Evolutionary conservation across 2,113 vertebrate genomes (phyloP), one percentile per base, ranked within the genome.

Genomic region (Benitochromis conjunctus): DNA sequence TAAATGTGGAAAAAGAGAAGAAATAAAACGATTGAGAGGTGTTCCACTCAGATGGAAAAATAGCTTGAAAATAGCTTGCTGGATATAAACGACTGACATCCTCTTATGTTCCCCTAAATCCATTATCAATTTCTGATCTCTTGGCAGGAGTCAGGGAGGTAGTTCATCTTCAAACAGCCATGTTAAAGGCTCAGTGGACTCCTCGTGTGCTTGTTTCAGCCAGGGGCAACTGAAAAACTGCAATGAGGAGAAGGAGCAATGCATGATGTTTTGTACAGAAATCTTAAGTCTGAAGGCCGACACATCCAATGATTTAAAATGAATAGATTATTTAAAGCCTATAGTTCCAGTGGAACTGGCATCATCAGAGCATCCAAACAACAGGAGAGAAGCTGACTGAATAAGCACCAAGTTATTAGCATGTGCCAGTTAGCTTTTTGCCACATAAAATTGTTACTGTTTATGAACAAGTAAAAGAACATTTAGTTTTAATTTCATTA

Each of bases 41-140:
- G 11, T 87, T 64, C 29, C 36, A 66, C 62, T 57, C 41, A 78
- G 86, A 82, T 62, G 56, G 41, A 87, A 85, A 87, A 86, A 31
- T 26, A 48, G 77, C 51, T 89, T 82, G 64, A 81, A 89, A 88
- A 88, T 55, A 84, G 54, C 84, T 80, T 13, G 51, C 81, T 81
- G 60, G 86, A 86, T 88, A 87, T 54, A 77, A 89, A 81, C 0
- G 36, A 66, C 53, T 53, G 78, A 9, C 3, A 7, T 16, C 6
- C 24, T 48, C 51, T 3, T 41, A 34, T 57, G 62, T 87, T 91
- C 16, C 4, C 46, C 77, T 71, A 66, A 89, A 90, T 89, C 88
- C 76, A 82, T 90, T 93, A 91, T 93, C 84, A 84, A 79, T 91
- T 85, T 83, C 80, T 86, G 89, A 84, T 92, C 69, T 89, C 66